Conservation (phyloP, 2,888 invertebrate species). For the Tetranychus piercei region DNA sequence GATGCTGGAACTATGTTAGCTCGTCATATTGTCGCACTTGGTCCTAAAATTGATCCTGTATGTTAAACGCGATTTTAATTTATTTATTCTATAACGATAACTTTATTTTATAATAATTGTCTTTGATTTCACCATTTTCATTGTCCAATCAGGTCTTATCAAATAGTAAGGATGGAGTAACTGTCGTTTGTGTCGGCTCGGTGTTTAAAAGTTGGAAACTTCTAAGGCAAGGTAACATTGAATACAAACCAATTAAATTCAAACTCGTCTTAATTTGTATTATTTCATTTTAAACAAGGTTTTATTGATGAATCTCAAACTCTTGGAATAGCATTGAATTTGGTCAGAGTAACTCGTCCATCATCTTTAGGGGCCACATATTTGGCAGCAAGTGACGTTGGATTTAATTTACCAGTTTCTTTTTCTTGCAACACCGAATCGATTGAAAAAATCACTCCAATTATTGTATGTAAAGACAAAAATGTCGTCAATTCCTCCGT, state of each 20-base stretch:
- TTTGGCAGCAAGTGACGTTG: conserved; percentile 53
- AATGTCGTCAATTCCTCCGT: too few species aligned
- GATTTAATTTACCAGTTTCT: conserved; percentile 47
- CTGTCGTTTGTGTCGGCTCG: conserved; percentile 76
- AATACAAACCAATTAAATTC: not conserved
- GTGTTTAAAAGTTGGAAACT: conserved; percentile 84
- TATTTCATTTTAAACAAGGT: conserved; percentile 27
- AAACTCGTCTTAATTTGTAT: not conserved
- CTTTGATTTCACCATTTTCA: not conserved
- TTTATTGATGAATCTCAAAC: conserved; percentile 23
- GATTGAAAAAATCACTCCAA: not conserved
- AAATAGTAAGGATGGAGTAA: conserved; percentile 42
- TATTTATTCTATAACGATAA: not conserved
- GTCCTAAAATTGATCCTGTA: conserved; percentile 9
- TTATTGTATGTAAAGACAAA: too few species aligned
- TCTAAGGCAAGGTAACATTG: conserved; percentile 43
- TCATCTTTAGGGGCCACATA: conserved; percentile 71
- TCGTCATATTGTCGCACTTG: conserved; percentile 43
- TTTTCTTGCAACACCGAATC: conserved; percentile 30
- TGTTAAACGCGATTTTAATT: not conserved
- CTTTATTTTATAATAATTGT: not conserved
- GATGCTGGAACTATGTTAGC: conserved; percentile 50
- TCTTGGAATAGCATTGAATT: conserved; percentile 40
- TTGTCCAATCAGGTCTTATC: conserved; percentile 36
- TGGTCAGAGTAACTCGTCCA: conserved; percentile 51